Evolutionary conservation across 37 sponge, comb jelly and placozoan species (phyloP).

Genomic region (Lycopodina hypogea): DNA sequence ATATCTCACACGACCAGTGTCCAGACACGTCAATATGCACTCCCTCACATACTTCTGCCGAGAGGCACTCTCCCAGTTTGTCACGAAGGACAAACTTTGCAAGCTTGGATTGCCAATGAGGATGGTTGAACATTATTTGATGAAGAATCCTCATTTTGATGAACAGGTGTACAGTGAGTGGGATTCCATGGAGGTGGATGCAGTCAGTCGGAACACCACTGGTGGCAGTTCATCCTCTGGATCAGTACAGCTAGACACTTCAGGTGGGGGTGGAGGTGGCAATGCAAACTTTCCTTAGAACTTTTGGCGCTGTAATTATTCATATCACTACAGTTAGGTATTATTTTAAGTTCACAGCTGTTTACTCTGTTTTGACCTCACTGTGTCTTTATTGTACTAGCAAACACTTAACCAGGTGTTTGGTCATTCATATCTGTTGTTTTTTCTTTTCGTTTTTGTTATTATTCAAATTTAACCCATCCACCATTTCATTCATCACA

Average conservation of each 20-base stretch:
- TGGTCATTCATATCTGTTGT: background rate
- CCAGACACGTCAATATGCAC: constrained; percentile 34
- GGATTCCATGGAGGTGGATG: background rate
- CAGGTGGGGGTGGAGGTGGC: background rate
- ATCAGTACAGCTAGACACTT: constrained; percentile 43
- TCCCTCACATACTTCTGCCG: constrained; percentile 53
- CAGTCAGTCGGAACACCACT: background rate
- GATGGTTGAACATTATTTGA: constrained; percentile 35
- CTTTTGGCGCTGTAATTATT: background rate
- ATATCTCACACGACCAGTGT: constrained; percentile 59
- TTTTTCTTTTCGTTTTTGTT: too few relatives aligned
- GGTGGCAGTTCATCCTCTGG: constrained; percentile 2
- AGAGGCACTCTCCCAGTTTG: constrained; percentile 17
- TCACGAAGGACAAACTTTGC: constrained; percentile 45
- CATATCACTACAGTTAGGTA: background rate
- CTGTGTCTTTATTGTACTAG: too few relatives aligned
- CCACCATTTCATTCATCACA: too few relatives aligned
- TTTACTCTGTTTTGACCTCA: background rate
- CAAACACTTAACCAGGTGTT: too few relatives aligned
- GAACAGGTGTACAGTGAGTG: constrained; percentile 7
- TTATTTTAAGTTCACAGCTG: background rate
- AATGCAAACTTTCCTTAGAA: background rate
- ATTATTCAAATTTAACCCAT: too few relatives aligned
- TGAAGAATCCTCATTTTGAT: constrained; percentile 56
- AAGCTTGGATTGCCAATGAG: constrained; percentile 40